A percentile compares a stretch with the other conserved stretches of the same genome.
phyloP scores from a whole-genome alignment of 2,888 invertebrate species.

The Sussaba pulchella region DNA sequence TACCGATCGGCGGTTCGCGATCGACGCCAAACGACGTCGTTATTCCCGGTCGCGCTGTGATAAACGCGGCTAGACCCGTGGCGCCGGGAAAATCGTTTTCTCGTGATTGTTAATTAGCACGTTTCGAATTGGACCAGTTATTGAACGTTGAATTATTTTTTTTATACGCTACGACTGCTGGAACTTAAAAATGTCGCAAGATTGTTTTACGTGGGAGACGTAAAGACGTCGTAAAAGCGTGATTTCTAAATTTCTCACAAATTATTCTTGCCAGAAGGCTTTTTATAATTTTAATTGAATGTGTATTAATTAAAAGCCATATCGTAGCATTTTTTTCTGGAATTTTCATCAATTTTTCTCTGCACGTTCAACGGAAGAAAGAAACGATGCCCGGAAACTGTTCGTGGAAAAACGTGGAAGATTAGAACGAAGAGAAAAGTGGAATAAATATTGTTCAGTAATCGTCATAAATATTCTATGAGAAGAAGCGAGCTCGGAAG shows the following conservation, averaged over 20 bases:
- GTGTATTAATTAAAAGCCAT: too few species aligned
- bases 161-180: not conserved
- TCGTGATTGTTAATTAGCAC: constrained; percentile 77
- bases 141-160: constrained; percentile 5
- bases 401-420: not conserved
- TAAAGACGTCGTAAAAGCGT: not conserved
- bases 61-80: constrained; percentile 72
- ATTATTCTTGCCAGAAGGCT: too few species aligned
- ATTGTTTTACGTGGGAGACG: not conserved
- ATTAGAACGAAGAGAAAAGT: not conserved
- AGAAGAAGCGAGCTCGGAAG: constrained; percentile 6
- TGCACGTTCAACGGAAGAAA: not conserved
- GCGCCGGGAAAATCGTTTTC: constrained; percentile 74
- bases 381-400: not conserved
- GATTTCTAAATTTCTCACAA: constrained; percentile 19
- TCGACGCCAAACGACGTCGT: constrained; percentile 66
- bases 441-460: constrained; percentile 31
- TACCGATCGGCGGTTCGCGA: constrained; percentile 63
- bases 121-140: constrained; percentile 52
- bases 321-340: too few species aligned
- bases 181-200: not conserved
- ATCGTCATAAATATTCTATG: constrained; percentile 46
- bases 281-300: too few species aligned
- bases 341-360: too few species aligned
- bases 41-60: constrained; percentile 68